These are phyloP conservation scores for Apodemia duryi DNA, from an alignment of 2,888 invertebrate genomes.

Conservation along the genomic window DNA sequence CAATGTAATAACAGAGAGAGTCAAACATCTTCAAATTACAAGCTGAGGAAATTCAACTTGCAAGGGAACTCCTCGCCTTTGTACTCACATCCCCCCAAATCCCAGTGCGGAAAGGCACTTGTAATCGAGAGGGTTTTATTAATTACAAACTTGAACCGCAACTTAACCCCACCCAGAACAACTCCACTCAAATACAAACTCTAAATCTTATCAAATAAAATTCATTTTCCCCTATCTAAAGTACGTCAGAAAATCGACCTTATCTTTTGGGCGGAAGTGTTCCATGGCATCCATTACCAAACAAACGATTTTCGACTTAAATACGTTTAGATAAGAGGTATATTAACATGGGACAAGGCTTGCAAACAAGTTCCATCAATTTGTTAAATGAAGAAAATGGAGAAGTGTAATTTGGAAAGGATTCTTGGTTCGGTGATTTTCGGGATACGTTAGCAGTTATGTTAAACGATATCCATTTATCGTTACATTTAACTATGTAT, in stretches of 20 bases:
- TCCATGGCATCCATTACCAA: slow-evolving; percentile 32
- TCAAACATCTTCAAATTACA: slow-evolving; percentile 7
- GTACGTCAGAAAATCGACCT: slow-evolving; percentile 60
- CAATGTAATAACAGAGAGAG: not conserved
- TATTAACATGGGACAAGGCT: slow-evolving; percentile 36
- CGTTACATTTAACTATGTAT: slow-evolving; percentile 4
- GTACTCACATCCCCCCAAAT: slow-evolving; percentile 38
- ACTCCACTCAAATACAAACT: slow-evolving; percentile 52
- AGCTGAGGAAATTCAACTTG: not conserved
- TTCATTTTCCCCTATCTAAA: slow-evolving; percentile 56
- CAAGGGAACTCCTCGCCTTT: slow-evolving; percentile 7
- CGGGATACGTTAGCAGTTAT: slow-evolving; percentile 12
- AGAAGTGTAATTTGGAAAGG: slow-evolving; percentile 25
- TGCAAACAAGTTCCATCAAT: slow-evolving; percentile 64
- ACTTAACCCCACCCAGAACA: slow-evolving; percentile 42
- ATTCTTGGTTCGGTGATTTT: slow-evolving; percentile 8
- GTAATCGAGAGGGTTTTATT: slow-evolving; percentile 78
- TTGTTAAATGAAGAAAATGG: slow-evolving; percentile 77
- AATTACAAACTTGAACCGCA: slow-evolving; percentile 78
- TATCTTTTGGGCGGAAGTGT: slow-evolving; percentile 69
- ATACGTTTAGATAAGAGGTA: slow-evolving; percentile 37
- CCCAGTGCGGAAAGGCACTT: slow-evolving; percentile 70
- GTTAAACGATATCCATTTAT: slow-evolving; percentile 8
- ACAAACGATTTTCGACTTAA: slow-evolving; percentile 48
- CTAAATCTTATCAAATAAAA: slow-evolving; percentile 55